phyloP scores from a whole-genome alignment of 2,113 vertebrate species.

The Phodopus roborovskii region DNA sequence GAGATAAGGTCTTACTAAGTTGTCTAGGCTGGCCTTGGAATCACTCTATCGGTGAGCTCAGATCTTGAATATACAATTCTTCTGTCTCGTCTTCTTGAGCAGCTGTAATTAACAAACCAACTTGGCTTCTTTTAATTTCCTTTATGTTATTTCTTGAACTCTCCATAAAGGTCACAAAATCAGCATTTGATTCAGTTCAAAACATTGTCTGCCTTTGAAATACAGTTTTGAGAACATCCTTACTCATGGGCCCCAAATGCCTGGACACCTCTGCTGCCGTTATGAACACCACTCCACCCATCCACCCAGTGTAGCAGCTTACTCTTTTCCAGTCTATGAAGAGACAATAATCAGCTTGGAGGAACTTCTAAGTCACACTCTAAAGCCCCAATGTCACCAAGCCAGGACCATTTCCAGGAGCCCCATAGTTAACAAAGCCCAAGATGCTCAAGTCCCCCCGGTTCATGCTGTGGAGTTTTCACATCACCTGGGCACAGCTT shows the following conservation, averaged over 20 bases:
- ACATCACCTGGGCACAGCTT: neutral
- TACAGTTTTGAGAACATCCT: neutral
- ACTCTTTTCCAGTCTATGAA: neutral
- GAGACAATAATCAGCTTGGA: neutral
- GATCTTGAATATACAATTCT: neutral
- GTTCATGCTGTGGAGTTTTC: too few species aligned
- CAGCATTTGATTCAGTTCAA: constrained; percentile 5
- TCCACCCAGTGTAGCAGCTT: fast-evolving
- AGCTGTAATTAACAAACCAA: neutral
- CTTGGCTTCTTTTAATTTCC: neutral
- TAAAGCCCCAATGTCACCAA: neutral
- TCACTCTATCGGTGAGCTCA: neutral
- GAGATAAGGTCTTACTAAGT: neutral
- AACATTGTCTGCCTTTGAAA: constrained; percentile 50
- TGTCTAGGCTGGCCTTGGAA: neutral
- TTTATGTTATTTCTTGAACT: constrained; percentile 20
- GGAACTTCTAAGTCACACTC: neutral
- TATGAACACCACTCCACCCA: neutral
- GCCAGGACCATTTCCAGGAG: neutral
- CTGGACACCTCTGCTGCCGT: constrained; percentile 1
- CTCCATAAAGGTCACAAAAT: constrained; percentile 1
- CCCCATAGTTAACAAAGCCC: neutral
- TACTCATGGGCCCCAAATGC: neutral
- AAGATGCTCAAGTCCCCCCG: neutral
- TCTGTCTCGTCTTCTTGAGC: neutral